Evolutionary conservation across 1,140 invertebrate species (phyloP), one percentile per base, ranked within the genome.

Genomic region (Leucophenga varia): DNA sequence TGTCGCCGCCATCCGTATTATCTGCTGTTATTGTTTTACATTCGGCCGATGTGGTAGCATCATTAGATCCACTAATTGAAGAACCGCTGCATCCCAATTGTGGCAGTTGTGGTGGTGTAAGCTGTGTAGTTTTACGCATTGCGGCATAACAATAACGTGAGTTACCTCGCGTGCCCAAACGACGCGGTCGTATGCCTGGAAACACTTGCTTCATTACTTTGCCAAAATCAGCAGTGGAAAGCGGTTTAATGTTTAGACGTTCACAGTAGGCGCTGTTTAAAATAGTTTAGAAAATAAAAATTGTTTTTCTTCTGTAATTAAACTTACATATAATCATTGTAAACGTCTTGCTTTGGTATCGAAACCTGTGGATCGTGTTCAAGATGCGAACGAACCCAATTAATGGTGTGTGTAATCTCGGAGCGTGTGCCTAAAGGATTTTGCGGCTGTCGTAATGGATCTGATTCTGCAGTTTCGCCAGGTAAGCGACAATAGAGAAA

Each of bases 181-280:
- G 80, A 37, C 94, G 80, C 3, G 93, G 91, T 54, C 92, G 84
- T 20, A 91, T 88, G 45, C 80, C 83, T 0, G 93, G 93, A 78
- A 96, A 97, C 7, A 95, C 91, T 76, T 95, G 92, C 74, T 96
- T 96, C 91, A 97, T 95, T 6, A 96, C 91, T 80, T 97, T 97
- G 3, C 95, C 95, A 81, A 97, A 97, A 79, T 97, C 94, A 21
- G 94, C 94, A 3, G 93, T 95, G 36, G 92, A 95, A 34, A 97
- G 77, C n/a, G 90, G 86, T 72, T 95, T 95, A 76, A 93, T 88
- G 51, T 83, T 82, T 77, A 92, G 89, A 52, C 82, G 85, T 64
- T 84, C 84, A 76, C 92, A 95, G 76, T 89, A 95, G 50, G 83
- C 79, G 67, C 91, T 94, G 75, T 35, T n/a, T n/a, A n/a, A n/a